Evolutionary conservation across 2,888 invertebrate species (phyloP).

Genomic region (Diaperis boleti): DNA sequence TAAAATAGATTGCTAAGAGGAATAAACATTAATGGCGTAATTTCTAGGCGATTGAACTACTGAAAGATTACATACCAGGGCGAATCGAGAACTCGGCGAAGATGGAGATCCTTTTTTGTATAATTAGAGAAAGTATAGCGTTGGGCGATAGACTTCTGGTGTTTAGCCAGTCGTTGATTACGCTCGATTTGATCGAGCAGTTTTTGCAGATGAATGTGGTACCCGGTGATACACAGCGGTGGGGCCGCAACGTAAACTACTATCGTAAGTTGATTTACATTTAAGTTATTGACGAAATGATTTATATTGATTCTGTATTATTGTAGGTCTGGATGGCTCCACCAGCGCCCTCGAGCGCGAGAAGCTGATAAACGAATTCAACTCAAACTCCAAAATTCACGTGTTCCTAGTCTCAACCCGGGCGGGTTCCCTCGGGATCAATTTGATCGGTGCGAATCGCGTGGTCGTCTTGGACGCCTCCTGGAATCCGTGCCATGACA

Average conservation of each 20-base stretch:
- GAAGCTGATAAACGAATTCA: slow-evolving; percentile 96
- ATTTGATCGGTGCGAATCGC: slow-evolving; percentile 96
- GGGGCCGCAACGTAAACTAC: slow-evolving; percentile 90
- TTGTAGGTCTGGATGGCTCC: slow-evolving; percentile 91
- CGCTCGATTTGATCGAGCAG: slow-evolving; percentile 94
- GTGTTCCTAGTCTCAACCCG: slow-evolving; percentile 96
- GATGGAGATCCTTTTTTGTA: slow-evolving; percentile 92
- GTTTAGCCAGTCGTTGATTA: slow-evolving; percentile 96
- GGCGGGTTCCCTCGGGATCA: slow-evolving; percentile 97
- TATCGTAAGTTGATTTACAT: slow-evolving; percentile 87
- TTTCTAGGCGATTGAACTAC: slow-evolving; percentile 77
- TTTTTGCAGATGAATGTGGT: slow-evolving; percentile 82
- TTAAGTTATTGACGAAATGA: neutral
- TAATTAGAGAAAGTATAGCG: slow-evolving; percentile 88
- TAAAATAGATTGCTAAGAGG: neutral
- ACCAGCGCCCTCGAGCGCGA: slow-evolving; percentile 95
- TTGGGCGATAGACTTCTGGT: slow-evolving; percentile 92
- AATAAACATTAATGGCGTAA: slow-evolving; percentile 22
- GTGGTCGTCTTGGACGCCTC: slow-evolving; percentile 98
- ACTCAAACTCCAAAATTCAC: slow-evolving; percentile 86
- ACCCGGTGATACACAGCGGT: slow-evolving; percentile 78
- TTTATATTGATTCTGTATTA: slow-evolving; percentile 18
- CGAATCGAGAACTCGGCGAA: slow-evolving; percentile 93
- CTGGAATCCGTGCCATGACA: slow-evolving; percentile 99
- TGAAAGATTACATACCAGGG: slow-evolving; percentile 90